phyloP scores from a whole-genome alignment of 1,140 invertebrate genomes.

The Drosophila pandora region DNA sequence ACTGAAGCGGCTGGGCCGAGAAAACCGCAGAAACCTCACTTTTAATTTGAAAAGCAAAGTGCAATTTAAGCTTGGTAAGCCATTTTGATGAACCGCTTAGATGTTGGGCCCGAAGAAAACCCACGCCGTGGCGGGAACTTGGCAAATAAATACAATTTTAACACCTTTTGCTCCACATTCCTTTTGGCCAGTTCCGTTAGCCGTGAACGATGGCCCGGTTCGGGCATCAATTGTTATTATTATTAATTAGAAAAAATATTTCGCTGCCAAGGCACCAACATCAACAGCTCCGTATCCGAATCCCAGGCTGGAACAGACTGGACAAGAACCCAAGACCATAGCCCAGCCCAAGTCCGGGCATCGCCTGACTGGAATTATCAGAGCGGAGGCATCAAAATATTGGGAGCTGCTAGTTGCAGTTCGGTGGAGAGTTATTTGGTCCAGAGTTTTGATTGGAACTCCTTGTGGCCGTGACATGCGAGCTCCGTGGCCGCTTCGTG shows the following conservation, averaged over 20 bases:
- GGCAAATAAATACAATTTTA: constrained; percentile 52
- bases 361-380: constrained; percentile 69
- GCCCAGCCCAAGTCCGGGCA: constrained; percentile 20
- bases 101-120: constrained; percentile 40
- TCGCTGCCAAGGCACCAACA: constrained; percentile 37
- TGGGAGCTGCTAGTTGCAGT: constrained; percentile 22
- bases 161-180: constrained; percentile 58
- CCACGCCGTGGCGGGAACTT: constrained; percentile 30
- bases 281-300: constrained; percentile 2
- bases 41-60: constrained; percentile 72
- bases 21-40: constrained; percentile 41
- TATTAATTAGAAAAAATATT: constrained; percentile 79
- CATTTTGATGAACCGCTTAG: constrained; percentile 67
- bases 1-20: neutral
- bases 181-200: constrained; percentile 62
- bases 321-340: constrained; percentile 24
- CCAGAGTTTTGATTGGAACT: constrained; percentile 63
- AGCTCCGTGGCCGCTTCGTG: constrained; percentile 50
- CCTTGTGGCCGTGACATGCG: constrained; percentile 65
- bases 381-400: constrained; percentile 53
- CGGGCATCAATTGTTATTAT: constrained; percentile 74
- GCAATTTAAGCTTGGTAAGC: constrained; percentile 55
- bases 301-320: neutral
- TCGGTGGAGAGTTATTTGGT: constrained; percentile 21
- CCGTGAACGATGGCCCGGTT: constrained; percentile 22